Evolutionary conservation across 30 jellyfish, hydroid and myxozoan species (phyloP).

Genomic region (Morbakka virulenta): DNA sequence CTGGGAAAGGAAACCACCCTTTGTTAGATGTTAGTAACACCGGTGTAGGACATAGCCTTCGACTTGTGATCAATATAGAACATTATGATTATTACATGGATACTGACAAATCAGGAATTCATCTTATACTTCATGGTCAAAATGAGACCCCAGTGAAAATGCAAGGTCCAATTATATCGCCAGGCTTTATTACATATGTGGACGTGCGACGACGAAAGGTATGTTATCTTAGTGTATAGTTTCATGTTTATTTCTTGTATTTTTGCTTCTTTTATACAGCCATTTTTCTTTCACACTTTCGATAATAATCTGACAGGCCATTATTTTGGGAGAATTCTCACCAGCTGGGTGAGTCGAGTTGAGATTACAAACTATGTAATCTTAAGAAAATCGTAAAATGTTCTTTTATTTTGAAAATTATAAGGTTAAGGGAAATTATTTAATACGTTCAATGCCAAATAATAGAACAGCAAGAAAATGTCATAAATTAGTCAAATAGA

Average conservation of each 20-base stretch:
- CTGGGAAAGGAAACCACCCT: constrained; percentile 53
- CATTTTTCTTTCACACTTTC: too few relatives aligned
- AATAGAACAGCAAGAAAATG: too few relatives aligned
- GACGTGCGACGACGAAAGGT: constrained; percentile 62
- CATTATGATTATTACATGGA: constrained; percentile 77
- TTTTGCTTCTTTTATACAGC: too few relatives aligned
- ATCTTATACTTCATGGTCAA: constrained; percentile 58
- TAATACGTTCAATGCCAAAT: too few relatives aligned
- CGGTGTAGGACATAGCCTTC: constrained; percentile 50
- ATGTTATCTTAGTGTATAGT: not conserved
- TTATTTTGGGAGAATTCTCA: too few relatives aligned
- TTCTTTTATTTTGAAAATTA: too few relatives aligned
- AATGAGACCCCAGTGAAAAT: constrained; percentile 67
- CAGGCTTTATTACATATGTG: constrained; percentile 58
- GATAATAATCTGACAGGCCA: too few relatives aligned
- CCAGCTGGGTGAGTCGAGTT: too few relatives aligned
- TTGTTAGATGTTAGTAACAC: constrained; percentile 24
- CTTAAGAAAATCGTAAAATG: too few relatives aligned
- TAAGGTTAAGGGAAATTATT: too few relatives aligned
- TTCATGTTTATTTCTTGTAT: not conserved
- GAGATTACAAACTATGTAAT: too few relatives aligned
- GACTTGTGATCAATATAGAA: constrained; percentile 45
- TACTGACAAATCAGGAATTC: constrained; percentile 54
- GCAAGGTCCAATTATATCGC: constrained; percentile 50
- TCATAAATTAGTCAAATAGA: too few relatives aligned